Percentiles rank a stretch among this genome's conserved stretches.
phyloP scores from a whole-genome alignment of 2,888 invertebrate species.

The Troglohyphantes excavatus region DNA sequence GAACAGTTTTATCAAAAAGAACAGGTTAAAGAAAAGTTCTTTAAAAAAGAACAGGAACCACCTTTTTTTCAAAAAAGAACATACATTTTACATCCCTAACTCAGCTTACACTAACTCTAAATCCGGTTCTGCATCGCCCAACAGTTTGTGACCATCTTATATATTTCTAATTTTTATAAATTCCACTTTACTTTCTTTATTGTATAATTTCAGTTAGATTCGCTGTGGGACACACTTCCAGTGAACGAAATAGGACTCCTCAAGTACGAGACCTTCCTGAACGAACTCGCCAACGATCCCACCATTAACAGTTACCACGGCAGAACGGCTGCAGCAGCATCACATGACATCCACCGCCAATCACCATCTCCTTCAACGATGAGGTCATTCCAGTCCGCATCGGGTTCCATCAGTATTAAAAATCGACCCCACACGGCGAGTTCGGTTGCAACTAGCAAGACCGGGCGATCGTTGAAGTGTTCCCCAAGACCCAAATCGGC shows the following conservation, averaged over 20 bases:
- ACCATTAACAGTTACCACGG: not conserved
- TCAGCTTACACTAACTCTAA: no score
- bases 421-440: slow-evolving; percentile 57
- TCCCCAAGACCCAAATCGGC: slow-evolving; percentile 55
- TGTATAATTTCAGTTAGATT: slow-evolving; percentile 63
- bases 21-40: no score
- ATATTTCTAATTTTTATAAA: no score
- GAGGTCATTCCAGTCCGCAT: slow-evolving; percentile 32
- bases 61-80: no score
- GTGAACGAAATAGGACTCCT: slow-evolving; percentile 62
- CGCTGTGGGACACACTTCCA: slow-evolving; percentile 58
- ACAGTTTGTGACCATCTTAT: no score
- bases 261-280: slow-evolving; percentile 54
- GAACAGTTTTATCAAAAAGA: no score
- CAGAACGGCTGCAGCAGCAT: no score
- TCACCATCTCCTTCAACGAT: slow-evolving; percentile 24
- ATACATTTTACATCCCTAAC: no score
- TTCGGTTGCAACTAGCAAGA: slow-evolving; percentile 20
- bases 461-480: not conserved
- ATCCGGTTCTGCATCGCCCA: no score
- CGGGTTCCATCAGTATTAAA: not conserved
- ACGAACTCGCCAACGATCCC: slow-evolving; percentile 20
- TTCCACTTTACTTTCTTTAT: no score
- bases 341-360: not conserved
- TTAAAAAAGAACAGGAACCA: no score